Evolutionary conservation across 2,888 invertebrate genomes (phyloP), one percentile per base, ranked within the genome.

Genomic region (Capitulum mitella): DNA sequence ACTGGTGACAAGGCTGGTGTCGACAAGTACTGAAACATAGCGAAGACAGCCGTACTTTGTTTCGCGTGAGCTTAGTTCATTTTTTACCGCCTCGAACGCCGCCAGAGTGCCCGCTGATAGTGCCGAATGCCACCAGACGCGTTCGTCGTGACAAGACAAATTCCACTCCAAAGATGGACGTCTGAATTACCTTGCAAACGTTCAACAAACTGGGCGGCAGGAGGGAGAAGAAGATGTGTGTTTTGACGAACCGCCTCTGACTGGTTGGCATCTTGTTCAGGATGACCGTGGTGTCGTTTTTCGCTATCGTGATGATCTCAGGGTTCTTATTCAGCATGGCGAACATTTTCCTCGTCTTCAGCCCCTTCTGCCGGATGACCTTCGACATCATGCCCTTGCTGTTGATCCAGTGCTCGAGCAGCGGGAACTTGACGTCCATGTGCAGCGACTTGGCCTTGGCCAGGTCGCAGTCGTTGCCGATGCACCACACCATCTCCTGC

Each of bases 401-500:
- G 70, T 70, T 70, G 70, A 70, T 40, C 40, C 40, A 70, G 70
- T 70, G 70, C 22, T 70, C 70, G 22, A 70, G 70, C 70, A 70
- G 70, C 12, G 70, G 70, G 40, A 70, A 70, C 70, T 70, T 70
- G 37, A 70, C 70, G 70, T 70, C 70, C 70, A 70, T 70, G 70
- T 70, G 70, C 3, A 70, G 70, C 26, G 70, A 70, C 37, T 32
- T 74, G 16, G 79, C 75, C 10, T 64, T 54, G 26, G 78, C 74
- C 32, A 74, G 77, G 14, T 79, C 77, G 51, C 78, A 58, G 32
- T 78, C 78, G 58, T 74, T 74, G 12, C 79, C 40, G 51, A 81
- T 26, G 70, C 81, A 80, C 81, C 81, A 81, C 16, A 80, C 79
- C 79, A 81, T 6, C 79, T 81, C 81, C 79, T 81, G 81, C n/a